Evolutionary conservation across 2,888 invertebrate genomes (phyloP), one percentile per base, ranked within the genome.

Genomic region (Ectemnius cavifrons): DNA sequence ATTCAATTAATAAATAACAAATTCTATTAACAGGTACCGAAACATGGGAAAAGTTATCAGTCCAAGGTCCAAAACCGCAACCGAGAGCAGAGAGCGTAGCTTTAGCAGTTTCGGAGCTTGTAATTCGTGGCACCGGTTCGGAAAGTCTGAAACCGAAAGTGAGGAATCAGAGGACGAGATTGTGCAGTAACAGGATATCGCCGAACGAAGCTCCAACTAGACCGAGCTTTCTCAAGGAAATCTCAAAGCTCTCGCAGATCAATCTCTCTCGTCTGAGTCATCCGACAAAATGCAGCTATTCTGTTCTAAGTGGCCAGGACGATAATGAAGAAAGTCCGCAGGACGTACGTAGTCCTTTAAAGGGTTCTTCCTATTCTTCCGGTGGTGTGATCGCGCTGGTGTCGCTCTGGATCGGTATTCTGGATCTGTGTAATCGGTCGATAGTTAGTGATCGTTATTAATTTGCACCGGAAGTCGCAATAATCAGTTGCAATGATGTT

Each of bases 1-100:
- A 20, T 20, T 20, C 20, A 20, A 2, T 20, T 2, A 23, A 2
- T 23, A 23, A 20, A 45, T 23, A 13, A 18, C 2, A 28, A 57
- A 52, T 56, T 46, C n/a, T 18, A 13, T 66, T 4, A 18, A 37
- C 71, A 95, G 96, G 93, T 8, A 93, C 94, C 2, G 96, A 96
- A 90, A 93, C 93, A 5, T 96, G 96, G 96, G 96, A 96, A 88
- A 94, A 94, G 80, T 92, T 96, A 62, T 89, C 91, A 8, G 93
- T 94, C 60, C 90, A 92, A 4, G 93, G 94, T 16, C 87, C 93
- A 59, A 93, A 94, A 85, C 95, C 96, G 0, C 94, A 94, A 45
- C 94, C 95, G 0, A 93, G 95, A 77, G 94, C 95, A 28, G 95
- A 95, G 90, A 92, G 94, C 85, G 93, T 94, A 67, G 94, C 94